These are phyloP conservation scores for Otocyon megalotis DNA, from an alignment of 2,113 vertebrate genomes.

Conservation along the genomic window DNA sequence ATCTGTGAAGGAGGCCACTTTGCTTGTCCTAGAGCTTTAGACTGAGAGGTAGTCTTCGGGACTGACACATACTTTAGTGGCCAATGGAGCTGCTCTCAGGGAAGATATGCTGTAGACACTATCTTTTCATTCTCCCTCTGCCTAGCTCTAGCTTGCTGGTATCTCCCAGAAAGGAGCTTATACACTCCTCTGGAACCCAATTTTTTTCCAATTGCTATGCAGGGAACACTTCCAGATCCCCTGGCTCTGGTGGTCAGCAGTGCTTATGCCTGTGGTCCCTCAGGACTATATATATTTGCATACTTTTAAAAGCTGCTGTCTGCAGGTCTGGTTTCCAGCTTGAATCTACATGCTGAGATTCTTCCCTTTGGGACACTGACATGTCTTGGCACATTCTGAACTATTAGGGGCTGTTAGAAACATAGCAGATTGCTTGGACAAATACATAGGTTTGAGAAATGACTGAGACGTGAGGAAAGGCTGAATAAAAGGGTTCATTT, in stretches of 20 bases:
- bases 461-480: background rate
- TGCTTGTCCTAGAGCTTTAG: background rate
- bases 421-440: background rate
- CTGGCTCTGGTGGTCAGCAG: background rate
- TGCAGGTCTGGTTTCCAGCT: background rate
- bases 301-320: background rate
- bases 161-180: background rate
- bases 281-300: background rate
- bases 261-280: background rate
- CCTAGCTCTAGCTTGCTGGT: background rate
- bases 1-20: background rate
- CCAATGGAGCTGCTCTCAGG: background rate
- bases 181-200: background rate
- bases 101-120: background rate
- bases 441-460: background rate
- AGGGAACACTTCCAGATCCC: background rate
- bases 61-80: background rate
- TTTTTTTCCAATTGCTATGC: background rate
- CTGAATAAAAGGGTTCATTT: background rate
- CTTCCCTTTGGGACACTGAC: background rate
- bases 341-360: background rate
- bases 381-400: background rate
- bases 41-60: background rate
- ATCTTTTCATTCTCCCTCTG: background rate
- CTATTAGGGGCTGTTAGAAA: background rate